phyloP scores from a whole-genome alignment of 2,113 vertebrate species.

The Trichomycterus rosablanca region DNA sequence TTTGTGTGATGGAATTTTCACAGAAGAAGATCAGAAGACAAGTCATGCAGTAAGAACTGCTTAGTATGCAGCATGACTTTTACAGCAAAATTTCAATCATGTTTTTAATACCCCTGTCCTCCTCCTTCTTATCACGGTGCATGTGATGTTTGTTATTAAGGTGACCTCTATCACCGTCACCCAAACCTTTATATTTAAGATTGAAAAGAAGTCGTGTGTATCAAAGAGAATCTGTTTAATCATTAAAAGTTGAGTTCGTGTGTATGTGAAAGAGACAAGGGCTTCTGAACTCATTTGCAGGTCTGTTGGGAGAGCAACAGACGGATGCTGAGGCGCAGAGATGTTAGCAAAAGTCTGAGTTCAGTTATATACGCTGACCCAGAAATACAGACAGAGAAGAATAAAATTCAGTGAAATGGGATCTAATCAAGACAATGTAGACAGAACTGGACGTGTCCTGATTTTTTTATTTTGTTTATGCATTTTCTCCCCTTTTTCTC shows the following conservation, averaged over 20 bases:
- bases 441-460: too few relatives aligned
- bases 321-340: slow-evolving; percentile 12
- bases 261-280: slow-evolving; percentile 11
- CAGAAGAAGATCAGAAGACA: not conserved
- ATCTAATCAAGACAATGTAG: too few relatives aligned
- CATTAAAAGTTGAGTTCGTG: slow-evolving; percentile 41
- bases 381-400: slow-evolving; percentile 15
- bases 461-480: too few relatives aligned
- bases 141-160: slow-evolving; percentile 31
- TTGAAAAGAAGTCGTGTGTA: slow-evolving; percentile 45
- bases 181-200: slow-evolving; percentile 35
- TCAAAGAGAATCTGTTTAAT: slow-evolving; percentile 42
- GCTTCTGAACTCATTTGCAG: slow-evolving; percentile 38
- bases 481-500: too few relatives aligned
- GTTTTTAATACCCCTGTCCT: slow-evolving; percentile 22
- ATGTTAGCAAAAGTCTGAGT: slow-evolving; percentile 18
- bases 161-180: slow-evolving; percentile 24
- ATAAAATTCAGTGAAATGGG: too few relatives aligned
- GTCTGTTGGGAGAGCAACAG: slow-evolving; percentile 11
- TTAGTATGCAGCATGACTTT: slow-evolving; percentile 9
- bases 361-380: slow-evolving; percentile 21
- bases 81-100: slow-evolving; percentile 16
- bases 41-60: not conserved
- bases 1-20: too few relatives aligned
- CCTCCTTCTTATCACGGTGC: slow-evolving; percentile 1